Evolutionary conservation across 2,113 vertebrate species (phyloP).

Genomic region (Oreocharis arfaki): DNA sequence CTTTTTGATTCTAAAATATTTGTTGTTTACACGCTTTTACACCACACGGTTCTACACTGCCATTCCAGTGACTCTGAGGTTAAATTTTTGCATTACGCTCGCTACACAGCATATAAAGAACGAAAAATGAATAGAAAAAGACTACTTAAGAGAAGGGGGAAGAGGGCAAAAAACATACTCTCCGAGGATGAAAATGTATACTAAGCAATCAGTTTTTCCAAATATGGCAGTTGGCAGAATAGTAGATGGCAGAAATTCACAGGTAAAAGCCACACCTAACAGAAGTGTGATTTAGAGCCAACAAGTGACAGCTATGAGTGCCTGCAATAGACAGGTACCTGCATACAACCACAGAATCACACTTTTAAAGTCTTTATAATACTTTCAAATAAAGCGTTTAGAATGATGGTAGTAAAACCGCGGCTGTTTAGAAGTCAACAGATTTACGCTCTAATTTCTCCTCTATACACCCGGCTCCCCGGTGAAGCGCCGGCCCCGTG

Average conservation of each 20-base stretch:
- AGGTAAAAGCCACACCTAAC: background rate
- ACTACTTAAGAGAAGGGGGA: background rate
- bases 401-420: rapidly evolving
- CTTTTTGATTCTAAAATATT: background rate
- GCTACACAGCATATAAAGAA: background rate
- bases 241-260: background rate
- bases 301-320: background rate
- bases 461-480: rapidly evolving
- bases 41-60: background rate
- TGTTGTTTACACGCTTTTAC: background rate
- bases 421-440: background rate
- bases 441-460: rapidly evolving
- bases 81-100: background rate
- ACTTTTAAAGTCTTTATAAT: rapidly evolving
- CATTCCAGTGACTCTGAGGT: background rate
- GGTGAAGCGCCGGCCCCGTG: background rate
- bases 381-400: background rate
- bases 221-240: background rate
- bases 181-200: background rate
- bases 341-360: background rate
- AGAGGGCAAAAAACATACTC: rapidly evolving
- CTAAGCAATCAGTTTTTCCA: background rate
- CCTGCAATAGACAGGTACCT: background rate
- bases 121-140: background rate
- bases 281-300: background rate